These are phyloP conservation scores for Drosophila silvestris DNA, from an alignment of 2,888 invertebrate species.

Conservation along the genomic window DNA sequence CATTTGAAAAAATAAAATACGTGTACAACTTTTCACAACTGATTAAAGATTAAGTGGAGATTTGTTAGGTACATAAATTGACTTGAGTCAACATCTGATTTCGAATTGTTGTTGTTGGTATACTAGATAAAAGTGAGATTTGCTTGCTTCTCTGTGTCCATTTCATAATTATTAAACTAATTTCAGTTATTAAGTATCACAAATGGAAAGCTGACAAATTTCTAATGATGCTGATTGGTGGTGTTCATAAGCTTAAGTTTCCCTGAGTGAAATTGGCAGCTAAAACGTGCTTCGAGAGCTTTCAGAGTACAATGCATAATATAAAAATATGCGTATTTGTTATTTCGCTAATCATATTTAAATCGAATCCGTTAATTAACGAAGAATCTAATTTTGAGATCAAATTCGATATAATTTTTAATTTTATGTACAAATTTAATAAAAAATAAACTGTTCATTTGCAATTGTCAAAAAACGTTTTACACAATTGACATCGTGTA, in stretches of 20 bases:
- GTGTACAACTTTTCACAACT: background rate
- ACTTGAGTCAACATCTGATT: background rate
- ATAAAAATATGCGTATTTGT: background rate
- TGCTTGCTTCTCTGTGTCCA: background rate
- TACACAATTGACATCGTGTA: background rate
- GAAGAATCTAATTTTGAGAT: rapidly evolving
- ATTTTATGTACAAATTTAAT: background rate
- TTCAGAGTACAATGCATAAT: background rate
- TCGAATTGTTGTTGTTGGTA: background rate
- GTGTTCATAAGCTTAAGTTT: background rate
- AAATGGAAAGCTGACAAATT: slow-evolving; percentile 4
- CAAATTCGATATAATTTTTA: background rate
- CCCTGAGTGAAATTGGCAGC: background rate
- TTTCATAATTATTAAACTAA: background rate
- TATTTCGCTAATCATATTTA: background rate
- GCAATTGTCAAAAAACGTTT: background rate
- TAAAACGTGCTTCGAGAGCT: background rate
- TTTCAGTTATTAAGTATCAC: background rate
- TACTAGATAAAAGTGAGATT: background rate
- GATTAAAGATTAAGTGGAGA: background rate
- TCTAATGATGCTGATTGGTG: background rate
- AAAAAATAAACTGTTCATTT: background rate
- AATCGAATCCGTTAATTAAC: background rate
- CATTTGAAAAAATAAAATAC: background rate
- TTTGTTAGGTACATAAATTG: background rate